phyloP scores from a whole-genome alignment of 2,797 vertebrate species.

The Crotalus adamanteus region DNA sequence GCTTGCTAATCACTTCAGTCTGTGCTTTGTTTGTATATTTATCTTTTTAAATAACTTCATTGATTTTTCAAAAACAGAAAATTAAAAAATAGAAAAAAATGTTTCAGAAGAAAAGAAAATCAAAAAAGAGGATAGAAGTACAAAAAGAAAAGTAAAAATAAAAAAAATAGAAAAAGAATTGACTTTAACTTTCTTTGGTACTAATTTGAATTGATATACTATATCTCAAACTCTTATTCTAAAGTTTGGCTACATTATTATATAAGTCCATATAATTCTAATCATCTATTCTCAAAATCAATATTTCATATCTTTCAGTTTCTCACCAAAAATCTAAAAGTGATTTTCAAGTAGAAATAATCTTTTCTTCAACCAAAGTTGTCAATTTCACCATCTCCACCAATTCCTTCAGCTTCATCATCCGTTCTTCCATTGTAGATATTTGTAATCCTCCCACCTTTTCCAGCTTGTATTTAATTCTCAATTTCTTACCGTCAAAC shows the following conservation, averaged over 20 bases:
- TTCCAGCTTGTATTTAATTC: background rate
- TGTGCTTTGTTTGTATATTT: constrained; percentile 53
- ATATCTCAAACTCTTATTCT: background rate
- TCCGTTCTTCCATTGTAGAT: background rate
- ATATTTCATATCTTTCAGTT: background rate
- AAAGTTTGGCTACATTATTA: background rate
- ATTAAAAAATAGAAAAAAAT: background rate
- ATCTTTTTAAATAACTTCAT: background rate
- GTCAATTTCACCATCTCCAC: background rate
- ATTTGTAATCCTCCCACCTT: background rate
- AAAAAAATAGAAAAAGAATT: background rate
- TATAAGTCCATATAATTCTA: background rate
- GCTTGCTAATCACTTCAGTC: constrained; percentile 56
- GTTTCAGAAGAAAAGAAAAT: background rate
- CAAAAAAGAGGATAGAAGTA: background rate
- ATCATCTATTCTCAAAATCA: background rate
- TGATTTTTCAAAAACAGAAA: background rate
- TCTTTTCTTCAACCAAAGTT: too few relatives aligned
- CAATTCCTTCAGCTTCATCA: background rate
- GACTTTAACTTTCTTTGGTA: background rate
- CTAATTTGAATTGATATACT: background rate
- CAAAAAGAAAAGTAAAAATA: too few relatives aligned
- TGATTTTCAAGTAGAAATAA: background rate
- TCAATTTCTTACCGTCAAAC: background rate
- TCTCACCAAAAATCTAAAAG: background rate